phyloP scores from a whole-genome alignment of 2,797 vertebrate species.

The Borostomias antarcticus region DNA sequence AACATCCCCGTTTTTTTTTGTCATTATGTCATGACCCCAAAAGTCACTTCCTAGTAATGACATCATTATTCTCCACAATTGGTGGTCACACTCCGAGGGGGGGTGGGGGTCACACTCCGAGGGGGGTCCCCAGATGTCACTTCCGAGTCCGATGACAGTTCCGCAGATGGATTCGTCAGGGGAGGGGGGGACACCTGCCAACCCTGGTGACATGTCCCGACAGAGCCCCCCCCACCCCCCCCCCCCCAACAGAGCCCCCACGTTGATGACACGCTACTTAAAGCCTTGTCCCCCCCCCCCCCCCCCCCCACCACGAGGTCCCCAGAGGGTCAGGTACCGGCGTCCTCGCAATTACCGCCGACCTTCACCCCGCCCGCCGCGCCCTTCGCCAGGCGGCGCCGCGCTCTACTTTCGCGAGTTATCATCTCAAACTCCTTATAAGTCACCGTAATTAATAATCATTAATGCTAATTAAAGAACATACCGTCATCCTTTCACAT shows the following conservation, averaged over 20 bases:
- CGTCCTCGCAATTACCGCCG: conserved; percentile 11
- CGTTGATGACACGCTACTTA: conserved; percentile 2
- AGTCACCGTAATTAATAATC: conserved; percentile 11
- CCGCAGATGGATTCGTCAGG: not conserved
- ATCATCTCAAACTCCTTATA: not conserved
- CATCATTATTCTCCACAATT: conserved; percentile 1
- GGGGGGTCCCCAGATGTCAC: not conserved
- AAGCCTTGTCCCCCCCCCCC: conserved; percentile 8
- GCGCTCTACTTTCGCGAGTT: not conserved
- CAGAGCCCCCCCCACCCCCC: not conserved
- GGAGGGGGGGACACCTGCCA: conserved; percentile 9
- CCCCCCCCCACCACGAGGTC: no score
- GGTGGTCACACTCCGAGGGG: not conserved
- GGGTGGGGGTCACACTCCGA: no score
- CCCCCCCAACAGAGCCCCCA: no score
- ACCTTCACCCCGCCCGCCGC: not conserved
- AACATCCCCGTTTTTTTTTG: not conserved
- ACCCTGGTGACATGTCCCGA: conserved; percentile 2
- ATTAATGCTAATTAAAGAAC: conserved; percentile 16
- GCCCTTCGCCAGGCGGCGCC: not conserved
- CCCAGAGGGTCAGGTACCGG: not conserved
- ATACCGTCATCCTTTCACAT: conserved; percentile 7
- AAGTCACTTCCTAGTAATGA: not conserved
- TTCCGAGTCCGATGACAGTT: not conserved
- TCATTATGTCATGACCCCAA: not conserved